A percentile compares a stretch with the other conserved stretches of the same genome.
Conservation (phyloP, 2,888 invertebrate species). For the Drosophila longiperda region DNA sequence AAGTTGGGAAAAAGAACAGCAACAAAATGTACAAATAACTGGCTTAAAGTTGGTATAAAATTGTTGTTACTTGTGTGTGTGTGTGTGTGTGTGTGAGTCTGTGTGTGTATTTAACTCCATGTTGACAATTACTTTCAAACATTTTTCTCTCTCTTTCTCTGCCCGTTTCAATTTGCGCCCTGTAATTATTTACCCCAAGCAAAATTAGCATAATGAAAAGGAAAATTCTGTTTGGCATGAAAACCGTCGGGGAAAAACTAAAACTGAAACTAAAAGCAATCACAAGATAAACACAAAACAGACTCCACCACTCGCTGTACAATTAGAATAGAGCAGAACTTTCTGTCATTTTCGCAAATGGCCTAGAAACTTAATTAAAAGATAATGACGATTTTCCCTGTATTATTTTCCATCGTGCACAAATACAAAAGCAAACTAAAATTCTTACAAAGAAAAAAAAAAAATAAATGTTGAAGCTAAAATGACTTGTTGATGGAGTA, state of each 20-base stretch:
- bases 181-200: conserved; percentile 38
- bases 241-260: conserved; percentile 53
- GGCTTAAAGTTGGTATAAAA: conserved; percentile 21
- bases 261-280: conserved; percentile 54
- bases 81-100: background rate
- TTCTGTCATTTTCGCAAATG: conserved; percentile 36
- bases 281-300: conserved; percentile 61
- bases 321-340: conserved; percentile 21
- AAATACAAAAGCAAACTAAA: conserved; percentile 10
- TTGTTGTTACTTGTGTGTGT: conserved; percentile 3
- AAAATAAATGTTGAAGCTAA: background rate
- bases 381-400: conserved; percentile 51
- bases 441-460: background rate
- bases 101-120: conserved; percentile 22
- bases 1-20: background rate
- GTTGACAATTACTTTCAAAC: conserved; percentile 39
- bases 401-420: background rate
- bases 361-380: conserved; percentile 58
- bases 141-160: conserved; percentile 30
- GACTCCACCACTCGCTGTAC: conserved; percentile 10
- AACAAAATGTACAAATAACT: conserved; percentile 10
- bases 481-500: background rate
- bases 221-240: conserved; percentile 52
- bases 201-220: conserved; percentile 47
- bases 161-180: conserved; percentile 16